Evolutionary conservation across 2,797 vertebrate genomes (phyloP), one percentile per base, ranked within the genome.

Genomic region (Todus mexicanus): DNA sequence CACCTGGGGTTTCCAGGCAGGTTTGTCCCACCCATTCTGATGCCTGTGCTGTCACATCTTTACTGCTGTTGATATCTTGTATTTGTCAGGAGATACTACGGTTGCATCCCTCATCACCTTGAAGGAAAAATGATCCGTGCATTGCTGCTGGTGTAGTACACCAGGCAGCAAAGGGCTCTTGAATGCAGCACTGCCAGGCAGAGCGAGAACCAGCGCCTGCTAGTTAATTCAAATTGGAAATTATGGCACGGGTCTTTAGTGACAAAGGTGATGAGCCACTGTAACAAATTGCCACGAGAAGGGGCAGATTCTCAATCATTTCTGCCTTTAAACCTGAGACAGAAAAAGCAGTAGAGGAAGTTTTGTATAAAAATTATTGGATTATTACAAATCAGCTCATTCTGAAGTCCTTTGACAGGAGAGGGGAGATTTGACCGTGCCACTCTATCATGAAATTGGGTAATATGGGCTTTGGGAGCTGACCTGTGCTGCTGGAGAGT

Each of bases 401-500:
- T 80, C 64, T 14, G 29, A 63, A 64, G 48, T 72, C 48, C 11
- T 9, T 29, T 71, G 56, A 3, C 0, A 3, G 10, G 8, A 66
- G 15, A 53, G 35, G 18, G 23, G 20, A 51, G 9, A 22, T 85
- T 76, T 86, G 85, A 38, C 50, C 8, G 0, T 75, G 31, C 3
- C 4, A 4, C 7, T 15, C 4, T 2, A 3, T 15, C 14, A 0
- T 43, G 29, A 74, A 9, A 2, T 22, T 65, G 42, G 10, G 37
- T 45, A 85, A 15, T 71, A 37, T 1, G 6, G 57, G 22, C 0
- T 1, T 2, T 83, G n/a, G 45, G 53, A 85, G 40, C 53, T 3
- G 4, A 40, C 21, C 14, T 72, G 59, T 3, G 4, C 61, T 89
- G 37, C 38, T 33, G 69, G 33, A 27, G 43, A n/a, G 12, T 4